phyloP scores from a whole-genome alignment of 1,140 invertebrate species.

The Batillaria attramentaria region DNA sequence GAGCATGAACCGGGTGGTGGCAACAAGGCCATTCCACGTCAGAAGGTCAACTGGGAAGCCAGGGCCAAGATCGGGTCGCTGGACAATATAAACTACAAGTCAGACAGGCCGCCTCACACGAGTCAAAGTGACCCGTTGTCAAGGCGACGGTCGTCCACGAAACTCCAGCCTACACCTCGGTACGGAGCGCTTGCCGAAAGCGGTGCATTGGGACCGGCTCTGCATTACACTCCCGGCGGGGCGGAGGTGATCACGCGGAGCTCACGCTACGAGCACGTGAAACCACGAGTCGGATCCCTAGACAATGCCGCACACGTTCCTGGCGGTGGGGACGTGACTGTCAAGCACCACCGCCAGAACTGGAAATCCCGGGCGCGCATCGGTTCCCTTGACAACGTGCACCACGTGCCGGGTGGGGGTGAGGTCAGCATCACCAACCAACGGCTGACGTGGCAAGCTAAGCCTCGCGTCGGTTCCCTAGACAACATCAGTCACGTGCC shows the following conservation, averaged over 20 bases:
- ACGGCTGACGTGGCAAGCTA: conserved; percentile 56
- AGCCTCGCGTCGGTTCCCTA: conserved; percentile 63
- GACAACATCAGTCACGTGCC: conserved; percentile 59
- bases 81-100: conserved; percentile 84
- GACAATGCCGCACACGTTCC: conserved; percentile 58
- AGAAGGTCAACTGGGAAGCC: conserved; percentile 91
- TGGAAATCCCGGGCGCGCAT: conserved; percentile 55
- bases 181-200: conserved; percentile 48
- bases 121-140: conserved; percentile 36
- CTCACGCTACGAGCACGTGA: conserved; percentile 38
- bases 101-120: neutral
- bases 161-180: conserved; percentile 40
- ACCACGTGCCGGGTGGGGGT: conserved; percentile 60
- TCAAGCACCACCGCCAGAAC: conserved; percentile 36
- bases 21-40: conserved; percentile 71
- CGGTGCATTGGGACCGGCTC: conserved; percentile 29
- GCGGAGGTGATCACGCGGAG: conserved; percentile 30
- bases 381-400: conserved; percentile 60
- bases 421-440: conserved; percentile 56
- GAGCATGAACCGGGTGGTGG: conserved; percentile 59
- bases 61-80: conserved; percentile 86
- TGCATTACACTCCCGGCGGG: conserved; percentile 51
- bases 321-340: conserved; percentile 57
- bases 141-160: conserved; percentile 7
- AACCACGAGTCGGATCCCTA: conserved; percentile 61